Evolutionary conservation across 1,140 invertebrate species (phyloP).

Genomic region (Heliconius hermathena): DNA sequence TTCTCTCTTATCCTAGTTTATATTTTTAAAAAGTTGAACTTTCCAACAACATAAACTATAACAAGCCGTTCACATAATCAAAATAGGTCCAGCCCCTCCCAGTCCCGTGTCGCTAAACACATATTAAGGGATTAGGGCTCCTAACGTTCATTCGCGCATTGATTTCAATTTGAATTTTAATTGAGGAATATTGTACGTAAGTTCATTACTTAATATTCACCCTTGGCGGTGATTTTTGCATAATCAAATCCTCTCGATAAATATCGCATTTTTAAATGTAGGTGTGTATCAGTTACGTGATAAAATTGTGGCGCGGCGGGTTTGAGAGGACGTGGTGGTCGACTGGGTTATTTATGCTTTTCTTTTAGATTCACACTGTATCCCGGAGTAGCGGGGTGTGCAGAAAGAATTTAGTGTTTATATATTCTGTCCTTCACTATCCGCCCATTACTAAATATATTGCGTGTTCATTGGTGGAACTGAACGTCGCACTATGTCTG

Average conservation of each 20-base stretch:
- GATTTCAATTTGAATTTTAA: constrained; percentile 83
- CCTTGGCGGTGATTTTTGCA: constrained; percentile 77
- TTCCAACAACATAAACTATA: neutral
- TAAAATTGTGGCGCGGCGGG: neutral
- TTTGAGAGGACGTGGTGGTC: neutral
- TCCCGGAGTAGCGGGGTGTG: no score
- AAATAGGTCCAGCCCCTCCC: constrained; percentile 2
- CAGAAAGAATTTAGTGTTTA: no score
- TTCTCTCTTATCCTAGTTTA: no score
- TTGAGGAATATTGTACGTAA: constrained; percentile 81
- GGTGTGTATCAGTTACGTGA: constrained; percentile 28
- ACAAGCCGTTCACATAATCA: constrained; percentile 11
- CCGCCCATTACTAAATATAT: no score
- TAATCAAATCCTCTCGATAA: constrained; percentile 69
- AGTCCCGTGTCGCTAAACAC: constrained; percentile 48
- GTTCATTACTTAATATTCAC: constrained; percentile 80
- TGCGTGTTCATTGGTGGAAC: no score
- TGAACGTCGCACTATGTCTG: no score
- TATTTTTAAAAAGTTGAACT: no score
- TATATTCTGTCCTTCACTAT: no score
- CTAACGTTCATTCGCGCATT: constrained; percentile 72
- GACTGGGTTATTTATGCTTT: no score
- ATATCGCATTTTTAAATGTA: constrained; percentile 70
- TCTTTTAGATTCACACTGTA: neutral
- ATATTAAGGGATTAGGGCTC: constrained; percentile 54